Conservation (phyloP, 37 sponge, comb jelly and placozoan species). For the Haliclona indistincta region DNA sequence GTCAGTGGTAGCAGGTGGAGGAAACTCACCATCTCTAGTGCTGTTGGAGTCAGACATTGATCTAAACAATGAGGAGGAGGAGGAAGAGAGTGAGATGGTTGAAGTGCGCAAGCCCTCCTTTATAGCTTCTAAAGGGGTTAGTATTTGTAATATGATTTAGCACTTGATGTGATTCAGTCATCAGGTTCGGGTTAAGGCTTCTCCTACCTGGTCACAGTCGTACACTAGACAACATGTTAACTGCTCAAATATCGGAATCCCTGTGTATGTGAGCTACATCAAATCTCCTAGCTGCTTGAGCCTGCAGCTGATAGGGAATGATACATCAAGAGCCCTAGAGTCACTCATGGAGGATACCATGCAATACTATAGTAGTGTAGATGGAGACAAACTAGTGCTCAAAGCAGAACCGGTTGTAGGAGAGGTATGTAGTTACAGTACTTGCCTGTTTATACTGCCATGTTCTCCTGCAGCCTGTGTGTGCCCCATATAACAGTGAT, state of each 20-base stretch:
- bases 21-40: no score
- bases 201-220: neutral
- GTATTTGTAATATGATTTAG: no score
- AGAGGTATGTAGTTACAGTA: slow-evolving; percentile 44
- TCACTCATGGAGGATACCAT: slow-evolving; percentile 53
- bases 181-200: neutral
- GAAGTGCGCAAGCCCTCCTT: neutral
- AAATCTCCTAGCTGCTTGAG: slow-evolving; percentile 53
- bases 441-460: neutral
- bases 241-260: no score
- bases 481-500: slow-evolving; percentile 60
- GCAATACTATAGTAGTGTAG: slow-evolving; percentile 41
- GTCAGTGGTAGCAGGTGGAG: no score
- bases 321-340: slow-evolving; percentile 55
- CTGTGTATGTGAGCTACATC: slow-evolving; percentile 56
- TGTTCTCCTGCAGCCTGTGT: slow-evolving; percentile 49
- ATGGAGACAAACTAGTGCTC: slow-evolving; percentile 16
- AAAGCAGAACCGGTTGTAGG: slow-evolving; percentile 15
- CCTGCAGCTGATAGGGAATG: slow-evolving; percentile 58
- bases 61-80: neutral
- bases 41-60: neutral
- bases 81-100: neutral
- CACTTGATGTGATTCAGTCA: no score
- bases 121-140: neutral
- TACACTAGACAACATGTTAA: neutral